These are phyloP conservation scores for Fragum sueziense DNA, from an alignment of 2,888 invertebrate genomes.

Conservation along the genomic window DNA sequence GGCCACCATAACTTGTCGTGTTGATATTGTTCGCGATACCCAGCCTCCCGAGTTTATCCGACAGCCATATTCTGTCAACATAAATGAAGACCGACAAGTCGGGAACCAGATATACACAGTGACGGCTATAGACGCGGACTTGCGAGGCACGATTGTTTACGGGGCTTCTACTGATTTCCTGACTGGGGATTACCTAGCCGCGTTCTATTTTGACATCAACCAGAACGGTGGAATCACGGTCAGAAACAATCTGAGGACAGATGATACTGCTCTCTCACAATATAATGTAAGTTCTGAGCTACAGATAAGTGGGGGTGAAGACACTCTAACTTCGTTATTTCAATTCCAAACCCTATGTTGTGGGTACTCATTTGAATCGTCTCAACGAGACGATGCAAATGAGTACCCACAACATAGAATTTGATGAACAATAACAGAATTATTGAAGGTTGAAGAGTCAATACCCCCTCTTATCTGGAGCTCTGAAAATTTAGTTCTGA, in stretches of 20 bases:
- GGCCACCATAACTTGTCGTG: conserved; percentile 53
- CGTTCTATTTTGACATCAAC: conserved; percentile 73
- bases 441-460: too few relatives aligned
- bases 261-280: conserved; percentile 44
- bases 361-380: neutral
- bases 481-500: too few relatives aligned
- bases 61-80: conserved; percentile 61
- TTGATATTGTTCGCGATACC: conserved; percentile 61
- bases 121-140: conserved; percentile 67
- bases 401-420: too few relatives aligned
- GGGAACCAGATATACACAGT: conserved; percentile 62
- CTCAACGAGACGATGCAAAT: too few relatives aligned
- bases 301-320: too few relatives aligned
- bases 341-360: neutral
- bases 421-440: too few relatives aligned
- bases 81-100: conserved; percentile 56
- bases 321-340: too few relatives aligned
- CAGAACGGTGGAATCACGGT: conserved; percentile 67
- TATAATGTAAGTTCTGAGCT: conserved; percentile 47
- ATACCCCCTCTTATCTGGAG: too few relatives aligned
- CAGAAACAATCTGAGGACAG: conserved; percentile 65
- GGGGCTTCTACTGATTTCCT: conserved; percentile 65
- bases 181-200: conserved; percentile 72
- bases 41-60: conserved; percentile 61
- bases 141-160: conserved; percentile 65